These are phyloP conservation scores for Tragelaphus buxtoni DNA, from an alignment of 2,113 vertebrate genomes.

Conservation along the genomic window DNA sequence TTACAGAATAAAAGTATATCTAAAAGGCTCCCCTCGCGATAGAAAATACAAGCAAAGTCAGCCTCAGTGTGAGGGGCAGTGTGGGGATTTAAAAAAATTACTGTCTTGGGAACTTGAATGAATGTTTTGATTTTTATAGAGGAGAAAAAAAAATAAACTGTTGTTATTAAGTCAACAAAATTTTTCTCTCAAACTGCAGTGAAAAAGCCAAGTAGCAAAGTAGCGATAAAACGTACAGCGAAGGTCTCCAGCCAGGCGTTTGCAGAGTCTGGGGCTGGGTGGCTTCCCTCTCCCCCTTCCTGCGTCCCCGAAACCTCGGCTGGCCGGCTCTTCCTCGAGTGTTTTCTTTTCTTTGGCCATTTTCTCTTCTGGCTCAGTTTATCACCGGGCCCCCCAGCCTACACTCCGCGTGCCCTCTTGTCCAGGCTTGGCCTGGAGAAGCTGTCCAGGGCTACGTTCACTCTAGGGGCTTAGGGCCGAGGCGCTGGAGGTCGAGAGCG, in stretches of 20 bases:
- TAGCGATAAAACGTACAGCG: not conserved
- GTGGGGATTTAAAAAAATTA: not conserved
- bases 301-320: not conserved
- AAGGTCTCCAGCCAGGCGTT: slow-evolving; percentile 26
- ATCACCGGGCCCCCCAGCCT: not conserved
- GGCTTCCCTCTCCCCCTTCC: not conserved
- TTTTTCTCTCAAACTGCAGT: not conserved
- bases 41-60: slow-evolving; percentile 69
- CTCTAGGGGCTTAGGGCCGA: not conserved
- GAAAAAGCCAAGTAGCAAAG: slow-evolving; percentile 46
- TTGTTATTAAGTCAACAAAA: slow-evolving; percentile 9
- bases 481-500: not conserved
- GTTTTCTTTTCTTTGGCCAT: not conserved
- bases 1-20: slow-evolving; percentile 79
- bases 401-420: not conserved
- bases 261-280: not conserved
- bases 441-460: not conserved
- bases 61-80: not conserved
- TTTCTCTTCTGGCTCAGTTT: not conserved
- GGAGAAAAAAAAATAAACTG: slow-evolving; percentile 56
- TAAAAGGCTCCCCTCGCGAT: slow-evolving; percentile 72
- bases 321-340: not conserved
- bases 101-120: slow-evolving; percentile 68
- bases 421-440: not conserved
- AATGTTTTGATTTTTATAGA: slow-evolving; percentile 72